A percentile compares a stretch with the other conserved stretches of the same genome.
These are phyloP conservation scores for Drosophila vallismaia DNA, from an alignment of 2,888 invertebrate genomes.

Conservation along the genomic window DNA sequence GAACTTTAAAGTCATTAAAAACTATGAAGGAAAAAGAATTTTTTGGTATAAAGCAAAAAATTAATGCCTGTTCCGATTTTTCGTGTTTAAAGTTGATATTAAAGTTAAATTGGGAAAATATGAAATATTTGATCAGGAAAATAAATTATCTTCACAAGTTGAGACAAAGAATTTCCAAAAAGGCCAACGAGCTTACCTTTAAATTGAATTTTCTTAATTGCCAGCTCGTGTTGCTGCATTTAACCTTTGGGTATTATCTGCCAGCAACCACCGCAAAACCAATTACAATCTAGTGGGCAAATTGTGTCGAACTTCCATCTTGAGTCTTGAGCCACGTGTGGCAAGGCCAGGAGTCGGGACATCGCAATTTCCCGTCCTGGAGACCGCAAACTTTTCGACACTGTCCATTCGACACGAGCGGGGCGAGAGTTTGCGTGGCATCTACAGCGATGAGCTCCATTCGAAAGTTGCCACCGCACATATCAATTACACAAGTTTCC, in stretches of 20 bases:
- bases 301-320: conserved; percentile 48
- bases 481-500: conserved; percentile 74
- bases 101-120: not conserved
- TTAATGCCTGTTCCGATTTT: no score
- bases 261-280: conserved; percentile 41
- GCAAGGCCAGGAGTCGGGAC: conserved; percentile 5
- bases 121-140: not conserved
- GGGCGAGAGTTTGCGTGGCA: conserved; percentile 7
- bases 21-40: not conserved
- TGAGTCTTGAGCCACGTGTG: conserved; percentile 30
- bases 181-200: conserved; percentile 4
- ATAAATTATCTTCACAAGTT: not conserved
- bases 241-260: conserved; percentile 21
- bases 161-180: not conserved
- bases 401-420: conserved; percentile 33
- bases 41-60: not conserved
- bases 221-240: conserved; percentile 31
- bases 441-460: conserved; percentile 43
- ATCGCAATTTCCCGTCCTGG: conserved; percentile 8
- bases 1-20: not conserved
- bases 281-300: conserved; percentile 53
- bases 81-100: not conserved
- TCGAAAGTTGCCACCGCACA: conserved; percentile 70
- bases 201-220: conserved; percentile 40
- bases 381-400: conserved; percentile 60